These are phyloP conservation scores for Lagenorhynchus albirostris DNA, from an alignment of 2,113 vertebrate genomes.

Conservation along the genomic window DNA sequence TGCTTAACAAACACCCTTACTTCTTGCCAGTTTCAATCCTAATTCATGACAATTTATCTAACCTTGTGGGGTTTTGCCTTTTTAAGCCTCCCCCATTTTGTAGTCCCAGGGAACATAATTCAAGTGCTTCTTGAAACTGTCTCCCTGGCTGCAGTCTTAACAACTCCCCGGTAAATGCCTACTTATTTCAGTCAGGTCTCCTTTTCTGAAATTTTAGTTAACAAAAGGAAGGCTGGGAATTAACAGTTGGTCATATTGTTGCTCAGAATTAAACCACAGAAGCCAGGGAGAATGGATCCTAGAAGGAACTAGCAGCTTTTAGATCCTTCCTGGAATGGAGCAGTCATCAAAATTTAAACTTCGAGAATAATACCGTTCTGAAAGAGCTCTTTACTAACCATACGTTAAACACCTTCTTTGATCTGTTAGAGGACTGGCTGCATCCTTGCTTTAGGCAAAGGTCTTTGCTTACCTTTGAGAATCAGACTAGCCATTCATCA, in stretches of 20 bases:
- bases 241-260: background rate
- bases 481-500: background rate
- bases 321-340: background rate
- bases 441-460: background rate
- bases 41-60: background rate
- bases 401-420: background rate
- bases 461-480: slow-evolving; percentile 9
- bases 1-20: background rate
- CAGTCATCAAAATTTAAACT: background rate
- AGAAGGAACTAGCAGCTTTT: background rate
- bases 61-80: background rate
- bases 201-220: background rate
- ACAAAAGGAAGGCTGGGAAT: background rate
- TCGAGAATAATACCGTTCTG: background rate
- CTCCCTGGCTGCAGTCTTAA: background rate
- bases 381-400: background rate
- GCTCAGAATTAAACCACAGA: background rate
- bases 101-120: background rate
- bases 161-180: background rate
- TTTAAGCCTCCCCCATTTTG: background rate
- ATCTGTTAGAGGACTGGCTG: background rate
- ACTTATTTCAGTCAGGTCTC: background rate
- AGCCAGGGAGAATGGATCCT: background rate
- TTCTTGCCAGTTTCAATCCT: background rate
- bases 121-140: background rate